Evolutionary conservation across 2,888 invertebrate genomes (phyloP).

Genomic region (Morinoia aosen): DNA sequence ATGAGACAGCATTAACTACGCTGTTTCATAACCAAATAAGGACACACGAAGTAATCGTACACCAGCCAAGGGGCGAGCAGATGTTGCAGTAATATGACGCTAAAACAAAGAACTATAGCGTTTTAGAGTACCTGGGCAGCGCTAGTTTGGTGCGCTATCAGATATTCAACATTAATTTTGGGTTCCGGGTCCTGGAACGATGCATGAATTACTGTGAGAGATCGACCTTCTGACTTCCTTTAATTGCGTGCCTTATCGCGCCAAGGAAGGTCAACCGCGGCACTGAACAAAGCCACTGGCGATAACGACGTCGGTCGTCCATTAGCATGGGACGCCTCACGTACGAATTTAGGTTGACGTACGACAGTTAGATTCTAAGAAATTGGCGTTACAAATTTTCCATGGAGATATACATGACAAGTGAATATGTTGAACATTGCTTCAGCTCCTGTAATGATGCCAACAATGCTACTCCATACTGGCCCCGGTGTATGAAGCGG

Average conservation of each 20-base stretch:
- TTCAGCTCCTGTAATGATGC: not conserved
- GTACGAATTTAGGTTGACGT: not conserved
- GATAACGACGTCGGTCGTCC: not conserved
- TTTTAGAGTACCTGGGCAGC: not conserved
- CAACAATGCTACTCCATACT: not conserved
- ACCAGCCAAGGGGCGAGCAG: no score
- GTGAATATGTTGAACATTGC: not conserved
- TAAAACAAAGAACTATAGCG: no score
- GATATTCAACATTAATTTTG: not conserved
- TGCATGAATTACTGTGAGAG: constrained; percentile 17
- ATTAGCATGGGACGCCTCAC: not conserved
- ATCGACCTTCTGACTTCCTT: not conserved
- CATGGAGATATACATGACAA: not conserved
- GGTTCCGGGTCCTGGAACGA: not conserved
- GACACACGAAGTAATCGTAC: no score
- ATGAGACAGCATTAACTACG: no score
- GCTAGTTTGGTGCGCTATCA: not conserved
- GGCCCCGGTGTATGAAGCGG: not conserved
- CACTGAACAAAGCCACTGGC: not conserved
- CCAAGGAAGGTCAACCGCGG: not conserved
- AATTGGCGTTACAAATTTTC: not conserved
- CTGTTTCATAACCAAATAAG: no score
- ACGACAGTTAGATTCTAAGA: not conserved
- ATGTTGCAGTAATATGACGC: not conserved
- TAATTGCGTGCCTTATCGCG: not conserved